Percentiles rank a stretch among this genome's conserved stretches.
Evolutionary conservation across 2,888 invertebrate genomes (phyloP).

Genomic region (Cremastinae sp.): DNA sequence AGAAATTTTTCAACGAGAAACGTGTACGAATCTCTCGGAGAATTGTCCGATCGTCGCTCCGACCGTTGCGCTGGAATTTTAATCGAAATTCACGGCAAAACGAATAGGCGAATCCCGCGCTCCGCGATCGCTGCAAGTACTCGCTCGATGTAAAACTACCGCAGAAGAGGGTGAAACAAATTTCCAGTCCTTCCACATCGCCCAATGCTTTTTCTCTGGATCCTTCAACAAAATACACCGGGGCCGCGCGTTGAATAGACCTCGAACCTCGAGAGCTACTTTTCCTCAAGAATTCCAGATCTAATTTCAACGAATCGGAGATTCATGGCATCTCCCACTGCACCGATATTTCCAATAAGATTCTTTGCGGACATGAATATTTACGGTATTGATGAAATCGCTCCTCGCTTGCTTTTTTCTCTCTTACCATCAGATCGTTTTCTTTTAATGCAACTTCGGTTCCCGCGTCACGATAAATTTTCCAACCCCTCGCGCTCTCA

Average conservation of each 20-base stretch:
- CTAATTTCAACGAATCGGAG: slow-evolving; percentile 50
- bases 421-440: too few species aligned
- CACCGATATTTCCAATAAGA: slow-evolving; percentile 53
- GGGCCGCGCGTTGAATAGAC: background rate
- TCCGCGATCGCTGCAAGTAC: background rate
- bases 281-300: slow-evolving; percentile 47
- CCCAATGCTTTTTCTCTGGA: slow-evolving; percentile 16
- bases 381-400: background rate
- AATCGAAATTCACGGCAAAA: slow-evolving; percentile 51
- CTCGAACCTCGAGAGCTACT: slow-evolving; percentile 3
- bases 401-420: background rate
- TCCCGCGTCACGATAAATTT: too few species aligned
- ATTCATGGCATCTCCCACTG: slow-evolving; percentile 44
- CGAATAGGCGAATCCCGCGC: slow-evolving; percentile 17
- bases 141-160: slow-evolving; percentile 32
- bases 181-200: slow-evolving; percentile 20
- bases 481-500: too few species aligned
- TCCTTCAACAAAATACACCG: background rate
- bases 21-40: slow-evolving; percentile 32
- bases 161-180: slow-evolving; percentile 44
- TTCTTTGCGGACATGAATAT: slow-evolving; percentile 5
- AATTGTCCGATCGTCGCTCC: slow-evolving; percentile 36
- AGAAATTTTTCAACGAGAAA: slow-evolving; percentile 17
- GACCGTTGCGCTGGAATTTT: slow-evolving; percentile 60
- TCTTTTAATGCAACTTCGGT: too few species aligned